These are phyloP conservation scores for Limnephilus rhombicus DNA, from an alignment of 2,888 invertebrate species.

Conservation along the genomic window DNA sequence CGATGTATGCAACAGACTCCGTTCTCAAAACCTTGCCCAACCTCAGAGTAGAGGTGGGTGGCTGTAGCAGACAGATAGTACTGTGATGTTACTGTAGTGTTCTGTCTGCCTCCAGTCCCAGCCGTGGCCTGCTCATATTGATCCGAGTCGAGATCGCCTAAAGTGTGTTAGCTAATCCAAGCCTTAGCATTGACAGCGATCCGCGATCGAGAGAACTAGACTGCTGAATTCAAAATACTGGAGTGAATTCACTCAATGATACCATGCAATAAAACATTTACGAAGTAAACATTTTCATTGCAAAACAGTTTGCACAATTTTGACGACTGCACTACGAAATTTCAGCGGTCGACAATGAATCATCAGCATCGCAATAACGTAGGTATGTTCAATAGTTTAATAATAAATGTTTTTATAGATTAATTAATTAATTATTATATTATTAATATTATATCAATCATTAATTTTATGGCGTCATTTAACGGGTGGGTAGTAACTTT, in stretches of 20 bases:
- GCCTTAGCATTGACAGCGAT: slow-evolving; percentile 8
- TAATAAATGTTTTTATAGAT: neutral
- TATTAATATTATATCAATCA: neutral
- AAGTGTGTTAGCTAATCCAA: slow-evolving; percentile 8
- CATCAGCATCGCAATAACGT: neutral
- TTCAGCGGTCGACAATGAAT: neutral
- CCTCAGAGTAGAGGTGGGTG: neutral
- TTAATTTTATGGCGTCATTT: neutral
- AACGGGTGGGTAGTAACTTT: neutral
- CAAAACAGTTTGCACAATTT: neutral
- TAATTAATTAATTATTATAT: neutral
- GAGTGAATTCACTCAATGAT: neutral
- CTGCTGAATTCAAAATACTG: neutral
- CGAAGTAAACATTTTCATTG: neutral
- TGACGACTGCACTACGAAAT: neutral
- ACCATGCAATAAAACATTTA: neutral
- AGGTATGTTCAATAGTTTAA: too few species aligned
- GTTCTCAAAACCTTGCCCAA: slow-evolving; percentile 6
- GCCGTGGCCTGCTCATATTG: neutral
- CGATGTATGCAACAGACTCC: neutral
- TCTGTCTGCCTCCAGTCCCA: neutral
- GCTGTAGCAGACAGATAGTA: neutral
- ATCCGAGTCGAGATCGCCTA: neutral
- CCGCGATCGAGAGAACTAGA: neutral
- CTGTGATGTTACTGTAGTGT: neutral